These are phyloP conservation scores for Amblyopsis rosae DNA, from an alignment of 2,113 vertebrate species.

Conservation along the genomic window DNA sequence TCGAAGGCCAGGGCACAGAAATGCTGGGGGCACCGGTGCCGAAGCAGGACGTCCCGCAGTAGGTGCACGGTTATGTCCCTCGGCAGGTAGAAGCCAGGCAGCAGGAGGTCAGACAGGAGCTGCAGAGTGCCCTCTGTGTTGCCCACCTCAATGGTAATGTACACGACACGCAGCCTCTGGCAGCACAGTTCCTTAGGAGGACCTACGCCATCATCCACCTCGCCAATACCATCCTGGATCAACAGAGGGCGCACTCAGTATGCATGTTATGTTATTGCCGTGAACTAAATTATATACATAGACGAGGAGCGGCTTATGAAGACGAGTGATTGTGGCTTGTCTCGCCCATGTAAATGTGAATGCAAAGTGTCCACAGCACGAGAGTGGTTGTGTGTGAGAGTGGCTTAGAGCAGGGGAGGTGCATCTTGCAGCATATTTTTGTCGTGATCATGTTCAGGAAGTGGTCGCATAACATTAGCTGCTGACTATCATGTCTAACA, in stretches of 20 bases:
- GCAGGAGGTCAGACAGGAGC: constrained; percentile 87
- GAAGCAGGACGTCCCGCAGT: constrained; percentile 81
- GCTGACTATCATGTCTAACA: not conserved
- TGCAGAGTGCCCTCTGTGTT: constrained; percentile 85
- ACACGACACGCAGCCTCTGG: constrained; percentile 83
- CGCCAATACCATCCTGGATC: constrained; percentile 32
- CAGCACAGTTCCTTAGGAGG: constrained; percentile 75
- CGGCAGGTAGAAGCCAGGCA: constrained; percentile 80
- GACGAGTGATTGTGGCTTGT: not conserved
- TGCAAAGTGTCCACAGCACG: not conserved
- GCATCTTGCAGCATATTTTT: not conserved
- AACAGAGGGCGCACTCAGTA: not conserved
- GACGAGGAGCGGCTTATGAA: not conserved
- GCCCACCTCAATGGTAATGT: constrained; percentile 86
- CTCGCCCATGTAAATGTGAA: too few relatives aligned
- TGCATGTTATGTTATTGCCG: not conserved
- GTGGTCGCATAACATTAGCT: not conserved
- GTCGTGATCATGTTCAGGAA: not conserved
- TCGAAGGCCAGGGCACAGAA: constrained; percentile 83
- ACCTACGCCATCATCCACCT: constrained; percentile 40
- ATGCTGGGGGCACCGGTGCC: constrained; percentile 62
- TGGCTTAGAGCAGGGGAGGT: not conserved
- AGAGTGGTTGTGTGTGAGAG: not conserved
- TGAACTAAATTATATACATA: not conserved
- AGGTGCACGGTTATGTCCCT: constrained; percentile 81